Percentiles rank a stretch among this genome's conserved stretches.
Evolutionary conservation across 2,113 vertebrate species (phyloP).

Genomic region (Cromileptes altivelis): DNA sequence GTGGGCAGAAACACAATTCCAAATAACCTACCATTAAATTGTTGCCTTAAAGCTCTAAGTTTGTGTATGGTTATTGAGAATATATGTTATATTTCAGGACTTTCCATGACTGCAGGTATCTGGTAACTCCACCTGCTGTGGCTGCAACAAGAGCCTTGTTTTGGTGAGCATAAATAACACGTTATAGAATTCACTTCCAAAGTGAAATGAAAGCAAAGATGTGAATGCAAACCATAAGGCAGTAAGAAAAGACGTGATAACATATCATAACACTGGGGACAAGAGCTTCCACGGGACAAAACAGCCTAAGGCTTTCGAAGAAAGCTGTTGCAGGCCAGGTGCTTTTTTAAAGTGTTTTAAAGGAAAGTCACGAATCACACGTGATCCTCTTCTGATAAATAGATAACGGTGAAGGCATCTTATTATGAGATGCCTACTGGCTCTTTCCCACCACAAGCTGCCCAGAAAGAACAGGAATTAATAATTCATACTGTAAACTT

Average conservation of each 20-base stretch:
- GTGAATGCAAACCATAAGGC: not conserved
- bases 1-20: no score
- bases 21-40: no score
- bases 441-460: slow-evolving; percentile 25
- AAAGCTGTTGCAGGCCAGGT: not conserved
- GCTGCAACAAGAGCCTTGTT: not conserved
- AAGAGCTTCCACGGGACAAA: not conserved
- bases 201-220: not conserved
- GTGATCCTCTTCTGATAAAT: not conserved
- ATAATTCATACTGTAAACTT: slow-evolving; percentile 13
- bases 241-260: not conserved
- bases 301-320: not conserved
- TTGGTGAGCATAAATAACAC: not conserved
- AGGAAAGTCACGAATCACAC: not conserved
- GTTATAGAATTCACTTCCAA: not conserved
- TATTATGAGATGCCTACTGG: slow-evolving; percentile 28
- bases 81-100: not conserved
- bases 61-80: not conserved
- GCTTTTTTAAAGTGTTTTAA: slow-evolving; percentile 12
- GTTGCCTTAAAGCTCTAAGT: no score
- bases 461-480: slow-evolving; percentile 9
- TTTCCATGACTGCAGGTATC: not conserved
- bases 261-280: not conserved
- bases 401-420: not conserved
- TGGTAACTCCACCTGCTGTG: no score